Conservation (phyloP, 2,797 vertebrate genomes). For the Balearica regulorum region DNA sequence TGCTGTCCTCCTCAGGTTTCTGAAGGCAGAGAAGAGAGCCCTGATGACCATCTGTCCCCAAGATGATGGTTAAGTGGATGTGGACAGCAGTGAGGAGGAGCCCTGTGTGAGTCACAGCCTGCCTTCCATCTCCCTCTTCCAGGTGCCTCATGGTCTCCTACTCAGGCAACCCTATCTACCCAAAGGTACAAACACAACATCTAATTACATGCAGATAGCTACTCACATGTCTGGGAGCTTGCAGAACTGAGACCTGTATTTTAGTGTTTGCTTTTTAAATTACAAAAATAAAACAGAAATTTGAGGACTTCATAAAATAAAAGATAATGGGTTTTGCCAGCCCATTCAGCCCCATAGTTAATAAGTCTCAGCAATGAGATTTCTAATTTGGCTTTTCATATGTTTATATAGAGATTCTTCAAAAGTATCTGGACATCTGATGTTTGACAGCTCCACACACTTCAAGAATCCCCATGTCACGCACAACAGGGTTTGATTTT, state of each 20-base stretch:
- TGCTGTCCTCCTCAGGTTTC: neutral
- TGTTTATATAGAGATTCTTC: neutral
- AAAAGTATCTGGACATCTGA: neutral
- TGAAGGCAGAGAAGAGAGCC: neutral
- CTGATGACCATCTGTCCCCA: neutral
- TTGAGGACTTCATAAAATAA: neutral
- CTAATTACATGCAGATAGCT: neutral
- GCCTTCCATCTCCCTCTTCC: neutral
- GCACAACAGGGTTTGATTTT: neutral
- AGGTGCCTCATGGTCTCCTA: neutral
- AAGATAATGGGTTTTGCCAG: neutral
- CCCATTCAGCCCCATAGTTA: neutral
- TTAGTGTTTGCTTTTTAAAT: neutral
- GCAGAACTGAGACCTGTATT: neutral
- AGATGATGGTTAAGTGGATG: rapidly evolving
- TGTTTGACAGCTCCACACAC: neutral
- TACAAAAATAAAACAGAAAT: neutral
- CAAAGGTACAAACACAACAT: neutral
- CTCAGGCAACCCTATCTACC: neutral
- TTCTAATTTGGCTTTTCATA: neutral
- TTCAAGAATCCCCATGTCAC: neutral
- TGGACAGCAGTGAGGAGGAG: neutral
- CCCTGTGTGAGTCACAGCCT: neutral
- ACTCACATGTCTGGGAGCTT: neutral
- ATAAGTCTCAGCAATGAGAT: neutral